phyloP scores from a whole-genome alignment of 2,888 invertebrate species.

The Andrena chrysosceles region DNA sequence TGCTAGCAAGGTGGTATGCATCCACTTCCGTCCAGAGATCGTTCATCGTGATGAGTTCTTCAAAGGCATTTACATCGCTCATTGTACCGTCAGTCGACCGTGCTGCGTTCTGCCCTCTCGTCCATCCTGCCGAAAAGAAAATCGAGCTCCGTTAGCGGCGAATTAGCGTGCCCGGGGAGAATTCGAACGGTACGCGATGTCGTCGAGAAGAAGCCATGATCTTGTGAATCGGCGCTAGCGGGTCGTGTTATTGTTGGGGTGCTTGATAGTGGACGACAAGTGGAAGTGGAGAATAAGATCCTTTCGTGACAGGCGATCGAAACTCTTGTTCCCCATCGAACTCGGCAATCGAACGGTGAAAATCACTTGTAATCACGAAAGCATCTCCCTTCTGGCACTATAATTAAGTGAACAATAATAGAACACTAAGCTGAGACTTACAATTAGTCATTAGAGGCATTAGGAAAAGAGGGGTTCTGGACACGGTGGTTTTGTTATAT shows the following conservation, averaged over 20 bases:
- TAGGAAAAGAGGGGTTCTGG: background rate
- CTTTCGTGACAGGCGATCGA: slow-evolving; percentile 1
- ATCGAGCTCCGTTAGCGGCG: slow-evolving; percentile 34
- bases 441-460: background rate
- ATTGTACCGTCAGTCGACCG: slow-evolving; percentile 83
- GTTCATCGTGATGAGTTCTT: slow-evolving; percentile 70
- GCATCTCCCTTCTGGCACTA: background rate
- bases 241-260: slow-evolving; percentile 34
- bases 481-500: slow-evolving; percentile 12
- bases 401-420: background rate
- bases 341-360: background rate
- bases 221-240: slow-evolving; percentile 31
- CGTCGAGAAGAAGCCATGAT: slow-evolving; percentile 9
- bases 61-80: slow-evolving; percentile 75
- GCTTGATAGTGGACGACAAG: slow-evolving; percentile 4
- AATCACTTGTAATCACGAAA: slow-evolving; percentile 16
- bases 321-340: background rate
- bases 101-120: slow-evolving; percentile 84
- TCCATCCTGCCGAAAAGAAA: slow-evolving; percentile 79
- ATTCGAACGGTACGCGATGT: slow-evolving; percentile 2
- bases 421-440: slow-evolving; percentile 8
- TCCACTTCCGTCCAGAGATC: slow-evolving; percentile 67
- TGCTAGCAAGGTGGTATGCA: slow-evolving; percentile 40
- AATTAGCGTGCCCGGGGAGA: too few species aligned
- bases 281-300: slow-evolving; percentile 7